A percentile compares a stretch with the other conserved stretches of the same genome.
phyloP scores from a whole-genome alignment of 1,140 invertebrate species.

The Eriocheir sinensis region DNA sequence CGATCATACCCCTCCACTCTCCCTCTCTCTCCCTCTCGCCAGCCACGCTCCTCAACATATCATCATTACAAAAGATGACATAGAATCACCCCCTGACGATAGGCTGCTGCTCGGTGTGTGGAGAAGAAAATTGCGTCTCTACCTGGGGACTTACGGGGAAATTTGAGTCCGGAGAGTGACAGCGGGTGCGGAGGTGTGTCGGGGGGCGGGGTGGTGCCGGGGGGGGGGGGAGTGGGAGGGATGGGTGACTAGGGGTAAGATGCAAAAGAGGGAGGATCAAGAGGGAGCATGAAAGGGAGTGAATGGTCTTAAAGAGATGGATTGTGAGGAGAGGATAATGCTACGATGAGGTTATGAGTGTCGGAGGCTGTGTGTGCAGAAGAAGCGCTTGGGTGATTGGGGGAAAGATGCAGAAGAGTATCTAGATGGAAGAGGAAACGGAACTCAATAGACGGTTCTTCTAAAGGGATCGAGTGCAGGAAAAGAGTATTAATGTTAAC shows the following conservation, averaged over 20 bases:
- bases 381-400: background rate
- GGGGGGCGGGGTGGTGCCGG: background rate
- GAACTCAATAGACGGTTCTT: background rate
- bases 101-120: background rate
- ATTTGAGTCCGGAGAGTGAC: background rate
- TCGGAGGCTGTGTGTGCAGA: no score
- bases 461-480: no score
- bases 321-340: background rate
- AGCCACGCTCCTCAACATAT: slow-evolving; percentile 21
- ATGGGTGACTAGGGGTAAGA: background rate
- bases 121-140: background rate
- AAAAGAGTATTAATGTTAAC: no score
- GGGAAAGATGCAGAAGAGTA: background rate
- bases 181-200: background rate
- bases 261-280: background rate
- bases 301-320: no score
- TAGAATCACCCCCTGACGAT: background rate
- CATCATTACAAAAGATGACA: slow-evolving; percentile 25
- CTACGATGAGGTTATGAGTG: no score
- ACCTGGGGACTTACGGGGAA: background rate
- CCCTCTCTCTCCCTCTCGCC: background rate
- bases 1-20: background rate
- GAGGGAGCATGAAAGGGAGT: background rate
- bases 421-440: background rate
- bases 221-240: background rate